Conservation (phyloP, 2,113 vertebrate species). For the Lipotes vexillifer region DNA sequence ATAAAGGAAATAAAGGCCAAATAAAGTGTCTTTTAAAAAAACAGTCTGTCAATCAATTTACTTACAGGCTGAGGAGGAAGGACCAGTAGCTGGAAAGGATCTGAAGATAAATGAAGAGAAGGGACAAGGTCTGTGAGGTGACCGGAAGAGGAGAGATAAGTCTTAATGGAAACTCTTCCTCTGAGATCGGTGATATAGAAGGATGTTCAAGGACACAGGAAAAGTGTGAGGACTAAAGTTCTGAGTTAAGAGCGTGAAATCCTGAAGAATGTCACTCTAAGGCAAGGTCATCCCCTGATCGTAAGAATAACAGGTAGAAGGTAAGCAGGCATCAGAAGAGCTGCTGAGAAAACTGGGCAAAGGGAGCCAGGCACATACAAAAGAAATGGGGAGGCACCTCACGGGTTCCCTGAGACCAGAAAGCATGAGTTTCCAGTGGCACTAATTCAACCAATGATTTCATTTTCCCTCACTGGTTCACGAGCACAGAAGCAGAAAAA, state of each 20-base stretch:
- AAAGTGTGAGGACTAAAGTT: not conserved
- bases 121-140: not conserved
- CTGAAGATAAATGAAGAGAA: not conserved
- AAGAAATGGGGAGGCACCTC: not conserved
- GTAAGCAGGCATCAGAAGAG: not conserved
- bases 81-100: not conserved
- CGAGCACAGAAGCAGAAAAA: not conserved
- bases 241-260: not conserved
- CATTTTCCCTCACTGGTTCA: not conserved
- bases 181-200: not conserved
- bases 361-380: not conserved
- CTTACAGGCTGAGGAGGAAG: not conserved
- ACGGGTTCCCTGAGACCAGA: not conserved
- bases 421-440: not conserved
- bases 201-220: not conserved
- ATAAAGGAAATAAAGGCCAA: not conserved
- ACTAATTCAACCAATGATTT: not conserved
- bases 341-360: not conserved
- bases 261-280: not conserved
- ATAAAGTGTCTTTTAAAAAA: not conserved
- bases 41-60: not conserved
- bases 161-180: not conserved
- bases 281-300: not conserved
- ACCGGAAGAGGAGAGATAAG: not conserved
- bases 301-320: not conserved